Base-by-base conservation (phyloP, 92 coral and sea anemone species). In the Bergia puertoricense region DNA sequence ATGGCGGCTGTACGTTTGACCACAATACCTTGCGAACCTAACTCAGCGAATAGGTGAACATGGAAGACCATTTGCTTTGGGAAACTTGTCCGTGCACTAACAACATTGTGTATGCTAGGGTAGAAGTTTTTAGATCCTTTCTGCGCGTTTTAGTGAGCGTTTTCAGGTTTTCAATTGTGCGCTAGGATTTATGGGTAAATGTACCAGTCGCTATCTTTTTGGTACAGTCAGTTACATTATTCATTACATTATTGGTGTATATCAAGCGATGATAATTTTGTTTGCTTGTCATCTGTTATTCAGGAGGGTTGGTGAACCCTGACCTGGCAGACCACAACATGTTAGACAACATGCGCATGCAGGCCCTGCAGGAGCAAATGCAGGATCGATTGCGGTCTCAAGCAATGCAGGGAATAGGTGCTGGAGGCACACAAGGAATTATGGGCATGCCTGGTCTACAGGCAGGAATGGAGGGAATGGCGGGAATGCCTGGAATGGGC, bases 311-410 rank as follows among this genome's bases (percentile, higher is more conserved):
- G n/a, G 95, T 86, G 72, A 89, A 85, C 38, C 94, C 95, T 50
- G 98, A 93, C 38, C 81, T 90, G 74, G 85, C 96, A 36, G 93
- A 90, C 71, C 91, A 93, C 76, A 93, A 84, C 16, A 88, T 88
- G 80, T 57, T 95, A 79, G 90, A 92, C 75, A 91, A 91, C 74
- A 90, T 95, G 93, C 98, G 95, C 18, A 87, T 81, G 38, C 93
- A 93, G 76, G 98, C 98, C 37, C 78, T 93, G 88, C 96, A 95
- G 79, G 96, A 92, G 36, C 96, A 95, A 51, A 82, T 92, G 90
- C 92, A 92, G 76, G 85, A 89, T 71, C 90, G 85, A 14, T 45
- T 84, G 68, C 37, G 87, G 68, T 68, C 79, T 69, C 87, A 84
- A 71, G 87, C 87, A 84, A 75, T 86, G 89, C 77, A 39, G 57